Percentiles rank a stretch among this genome's conserved stretches.
phyloP scores from a whole-genome alignment of 2,797 vertebrate species.

The Falco cherrug region DNA sequence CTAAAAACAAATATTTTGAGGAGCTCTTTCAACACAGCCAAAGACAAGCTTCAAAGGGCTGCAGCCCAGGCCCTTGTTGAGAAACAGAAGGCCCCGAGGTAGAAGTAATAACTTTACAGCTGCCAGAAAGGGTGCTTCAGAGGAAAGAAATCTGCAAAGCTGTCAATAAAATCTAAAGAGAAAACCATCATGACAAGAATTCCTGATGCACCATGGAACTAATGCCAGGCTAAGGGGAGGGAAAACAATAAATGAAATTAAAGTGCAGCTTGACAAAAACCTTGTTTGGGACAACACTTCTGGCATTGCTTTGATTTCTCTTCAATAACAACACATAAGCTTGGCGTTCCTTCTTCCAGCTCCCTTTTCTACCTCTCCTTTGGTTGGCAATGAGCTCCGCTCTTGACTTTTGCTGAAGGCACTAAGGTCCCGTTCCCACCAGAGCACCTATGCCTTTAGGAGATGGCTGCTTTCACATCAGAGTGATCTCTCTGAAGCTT shows the following conservation, averaged over 20 bases:
- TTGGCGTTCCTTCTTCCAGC: background rate
- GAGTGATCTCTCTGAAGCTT: background rate
- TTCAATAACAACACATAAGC: conserved; percentile 7
- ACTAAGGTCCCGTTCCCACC: background rate
- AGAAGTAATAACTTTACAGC: conserved; percentile 26
- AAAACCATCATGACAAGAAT: background rate
- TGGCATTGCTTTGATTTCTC: conserved; percentile 47
- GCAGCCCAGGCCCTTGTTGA: conserved; percentile 8
- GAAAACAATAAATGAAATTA: conserved; percentile 31
- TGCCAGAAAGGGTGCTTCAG: conserved; percentile 33
- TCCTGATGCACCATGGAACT: background rate
- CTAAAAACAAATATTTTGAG: conserved; percentile 52
- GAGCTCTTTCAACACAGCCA: conserved; percentile 39
- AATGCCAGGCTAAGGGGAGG: background rate
- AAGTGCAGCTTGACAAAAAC: conserved; percentile 17
- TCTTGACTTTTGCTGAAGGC: background rate
- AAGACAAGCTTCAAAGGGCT: conserved; percentile 37
- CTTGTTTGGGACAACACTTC: conserved; percentile 19
- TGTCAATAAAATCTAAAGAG: conserved; percentile 48
- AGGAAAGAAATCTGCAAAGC: conserved; percentile 36
- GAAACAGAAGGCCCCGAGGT: conserved; percentile 25
- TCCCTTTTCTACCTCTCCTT: background rate
- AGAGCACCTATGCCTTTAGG: background rate
- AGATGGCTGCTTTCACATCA: background rate
- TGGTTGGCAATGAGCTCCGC: background rate